Evolutionary conservation across 2,888 invertebrate species (phyloP).

Genomic region (Philaethria dido): DNA sequence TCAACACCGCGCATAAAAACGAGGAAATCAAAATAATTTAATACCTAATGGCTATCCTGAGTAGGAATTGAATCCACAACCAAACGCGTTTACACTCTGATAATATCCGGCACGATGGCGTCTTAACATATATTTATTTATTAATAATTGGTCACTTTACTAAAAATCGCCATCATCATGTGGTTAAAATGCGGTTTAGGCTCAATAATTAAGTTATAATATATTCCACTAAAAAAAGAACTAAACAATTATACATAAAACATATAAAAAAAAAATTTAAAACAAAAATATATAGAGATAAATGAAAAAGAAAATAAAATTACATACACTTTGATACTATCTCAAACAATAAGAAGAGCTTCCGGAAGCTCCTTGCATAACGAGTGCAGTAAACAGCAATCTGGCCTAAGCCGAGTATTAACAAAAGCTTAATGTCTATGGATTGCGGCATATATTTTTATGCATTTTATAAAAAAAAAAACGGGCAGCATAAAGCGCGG

Average conservation of each 20-base stretch:
- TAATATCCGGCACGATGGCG: no score
- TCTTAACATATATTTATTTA: no score
- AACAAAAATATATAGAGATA: neutral
- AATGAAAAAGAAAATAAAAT: slow-evolving; percentile 2
- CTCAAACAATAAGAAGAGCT: slow-evolving; percentile 5
- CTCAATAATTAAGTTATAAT: no score
- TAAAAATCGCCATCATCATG: neutral
- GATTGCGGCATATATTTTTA: slow-evolving; percentile 23
- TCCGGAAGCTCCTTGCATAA: slow-evolving; percentile 10
- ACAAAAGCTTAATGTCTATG: slow-evolving; percentile 26
- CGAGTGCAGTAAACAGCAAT: slow-evolving; percentile 14
- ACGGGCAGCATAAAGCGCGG: slow-evolving; percentile 20
- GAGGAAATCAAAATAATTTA: no score
- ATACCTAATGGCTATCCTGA: no score
- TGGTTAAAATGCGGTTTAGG: neutral
- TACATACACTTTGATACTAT: slow-evolving; percentile 8
- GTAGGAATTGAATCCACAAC: no score
- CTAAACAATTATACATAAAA: neutral
- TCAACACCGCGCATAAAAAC: no score
- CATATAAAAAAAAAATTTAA: neutral
- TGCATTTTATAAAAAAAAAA: slow-evolving; percentile 13
- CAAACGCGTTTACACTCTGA: no score
- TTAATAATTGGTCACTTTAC: neutral
- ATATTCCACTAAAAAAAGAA: no score
- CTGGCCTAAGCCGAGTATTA: slow-evolving; percentile 19